Conservation (phyloP, 2,113 vertebrate species). For the Perca schrenkii region DNA sequence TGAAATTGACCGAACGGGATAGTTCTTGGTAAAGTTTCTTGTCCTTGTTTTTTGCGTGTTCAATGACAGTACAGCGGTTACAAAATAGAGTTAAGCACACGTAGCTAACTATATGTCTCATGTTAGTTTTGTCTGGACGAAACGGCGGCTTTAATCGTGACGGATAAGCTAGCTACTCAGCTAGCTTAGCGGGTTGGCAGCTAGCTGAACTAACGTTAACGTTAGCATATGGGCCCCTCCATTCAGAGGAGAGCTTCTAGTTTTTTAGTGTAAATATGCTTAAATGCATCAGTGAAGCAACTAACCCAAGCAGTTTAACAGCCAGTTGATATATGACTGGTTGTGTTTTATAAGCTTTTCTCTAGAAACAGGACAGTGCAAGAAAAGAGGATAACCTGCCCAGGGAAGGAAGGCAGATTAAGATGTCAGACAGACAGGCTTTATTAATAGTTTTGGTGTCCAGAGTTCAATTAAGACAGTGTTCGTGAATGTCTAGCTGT, state of each 20-base stretch:
- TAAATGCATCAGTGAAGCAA: accelerated
- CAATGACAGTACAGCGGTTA: not conserved
- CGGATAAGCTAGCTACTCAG: constrained; percentile 33
- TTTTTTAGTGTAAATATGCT: not conserved
- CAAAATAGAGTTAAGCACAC: not conserved
- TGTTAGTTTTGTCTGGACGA: not conserved
- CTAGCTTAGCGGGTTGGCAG: constrained; percentile 62
- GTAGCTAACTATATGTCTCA: not conserved
- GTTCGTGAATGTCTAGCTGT: not conserved
- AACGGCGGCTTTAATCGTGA: constrained; percentile 15
- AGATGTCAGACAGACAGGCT: constrained; percentile 10
- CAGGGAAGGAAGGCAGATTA: constrained; percentile 25
- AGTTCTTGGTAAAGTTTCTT: constrained; percentile 78
- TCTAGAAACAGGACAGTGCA: not conserved
- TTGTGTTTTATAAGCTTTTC: not conserved
- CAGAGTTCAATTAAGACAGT: not conserved
- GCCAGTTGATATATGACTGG: not conserved
- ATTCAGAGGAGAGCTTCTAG: constrained; percentile 49
- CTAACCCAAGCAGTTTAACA: not conserved
- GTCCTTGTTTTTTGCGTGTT: constrained; percentile 31
- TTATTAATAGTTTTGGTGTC: not conserved
- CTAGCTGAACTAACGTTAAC: constrained; percentile 66
- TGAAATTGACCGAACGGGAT: constrained; percentile 72
- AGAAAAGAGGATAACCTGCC: constrained; percentile 33
- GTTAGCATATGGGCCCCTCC: constrained; percentile 60